Percentiles rank a stretch among this genome's conserved stretches.
Evolutionary conservation across 1,140 invertebrate genomes (phyloP).

Genomic region (Mesaphorura yosii): DNA sequence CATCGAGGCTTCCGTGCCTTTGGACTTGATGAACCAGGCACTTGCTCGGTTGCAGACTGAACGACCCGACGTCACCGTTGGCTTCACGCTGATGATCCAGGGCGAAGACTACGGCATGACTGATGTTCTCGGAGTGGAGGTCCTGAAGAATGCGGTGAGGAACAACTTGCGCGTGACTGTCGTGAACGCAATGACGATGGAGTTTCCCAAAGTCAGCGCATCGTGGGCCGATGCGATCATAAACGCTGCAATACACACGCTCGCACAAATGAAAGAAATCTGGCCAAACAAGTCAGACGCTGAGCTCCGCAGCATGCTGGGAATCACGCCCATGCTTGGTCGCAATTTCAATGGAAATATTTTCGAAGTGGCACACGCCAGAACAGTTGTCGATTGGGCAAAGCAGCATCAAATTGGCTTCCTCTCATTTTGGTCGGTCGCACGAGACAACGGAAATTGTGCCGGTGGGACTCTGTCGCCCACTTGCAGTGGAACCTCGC

Average conservation of each 20-base stretch:
- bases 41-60: conserved; percentile 22
- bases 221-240: conserved; percentile 31
- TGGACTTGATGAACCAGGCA: conserved; percentile 23
- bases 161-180: conserved; percentile 29
- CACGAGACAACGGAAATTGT: conserved; percentile 29
- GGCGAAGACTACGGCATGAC: conserved; percentile 31
- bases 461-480: conserved; percentile 15
- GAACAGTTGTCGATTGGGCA: conserved; percentile 30
- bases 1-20: conserved; percentile 25
- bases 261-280: conserved; percentile 30
- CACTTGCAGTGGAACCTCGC: conserved; percentile 21
- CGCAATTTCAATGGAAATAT: conserved; percentile 32
- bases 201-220: conserved; percentile 17
- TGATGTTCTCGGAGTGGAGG: conserved; percentile 22
- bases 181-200: conserved; percentile 33
- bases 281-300: conserved; percentile 29
- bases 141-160: conserved; percentile 20
- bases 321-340: conserved; percentile 32
- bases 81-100: conserved; percentile 14
- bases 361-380: conserved; percentile 23
- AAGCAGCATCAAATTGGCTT: conserved; percentile 30
- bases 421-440: conserved; percentile 31
- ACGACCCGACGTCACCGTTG: conserved; percentile 21
- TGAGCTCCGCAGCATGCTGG: conserved; percentile 29
- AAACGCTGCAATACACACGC: conserved; percentile 19